Evolutionary conservation across 2,113 vertebrate species (phyloP).

Genomic region (Micromys minutus): DNA sequence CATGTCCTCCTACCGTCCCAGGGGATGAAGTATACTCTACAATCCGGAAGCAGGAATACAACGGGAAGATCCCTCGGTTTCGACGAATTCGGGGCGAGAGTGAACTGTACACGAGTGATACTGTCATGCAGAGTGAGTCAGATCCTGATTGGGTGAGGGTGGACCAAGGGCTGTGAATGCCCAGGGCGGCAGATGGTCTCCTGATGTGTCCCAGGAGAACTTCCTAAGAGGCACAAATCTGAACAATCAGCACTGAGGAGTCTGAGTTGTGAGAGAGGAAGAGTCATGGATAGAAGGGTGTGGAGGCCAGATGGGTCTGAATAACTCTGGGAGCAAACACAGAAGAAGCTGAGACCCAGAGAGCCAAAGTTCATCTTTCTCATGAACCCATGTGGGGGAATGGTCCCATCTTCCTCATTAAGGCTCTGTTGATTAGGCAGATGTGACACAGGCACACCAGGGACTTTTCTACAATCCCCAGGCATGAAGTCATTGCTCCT

Average conservation of each 20-base stretch:
- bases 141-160: neutral
- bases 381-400: conserved; percentile 37
- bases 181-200: neutral
- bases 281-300: neutral
- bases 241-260: neutral
- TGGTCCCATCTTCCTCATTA: conserved; percentile 56
- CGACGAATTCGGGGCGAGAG: conserved; percentile 82
- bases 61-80: conserved; percentile 85
- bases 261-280: neutral
- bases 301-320: neutral
- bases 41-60: conserved; percentile 85
- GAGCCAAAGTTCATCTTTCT: neutral
- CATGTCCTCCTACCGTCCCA: neutral
- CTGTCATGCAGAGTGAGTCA: conserved; percentile 86
- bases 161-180: neutral
- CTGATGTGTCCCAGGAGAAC: neutral
- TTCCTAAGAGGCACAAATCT: neutral
- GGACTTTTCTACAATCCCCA: conserved; percentile 46
- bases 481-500: conserved; percentile 76
- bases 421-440: conserved; percentile 67
- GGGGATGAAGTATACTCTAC: conserved; percentile 86
- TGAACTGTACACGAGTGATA: conserved; percentile 85
- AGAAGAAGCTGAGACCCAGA: neutral
- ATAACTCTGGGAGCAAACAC: neutral
- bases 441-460: conserved; percentile 48